Base-by-base conservation (phyloP, 2,888 invertebrate genomes). In the Odontomyia ornata region DNA sequence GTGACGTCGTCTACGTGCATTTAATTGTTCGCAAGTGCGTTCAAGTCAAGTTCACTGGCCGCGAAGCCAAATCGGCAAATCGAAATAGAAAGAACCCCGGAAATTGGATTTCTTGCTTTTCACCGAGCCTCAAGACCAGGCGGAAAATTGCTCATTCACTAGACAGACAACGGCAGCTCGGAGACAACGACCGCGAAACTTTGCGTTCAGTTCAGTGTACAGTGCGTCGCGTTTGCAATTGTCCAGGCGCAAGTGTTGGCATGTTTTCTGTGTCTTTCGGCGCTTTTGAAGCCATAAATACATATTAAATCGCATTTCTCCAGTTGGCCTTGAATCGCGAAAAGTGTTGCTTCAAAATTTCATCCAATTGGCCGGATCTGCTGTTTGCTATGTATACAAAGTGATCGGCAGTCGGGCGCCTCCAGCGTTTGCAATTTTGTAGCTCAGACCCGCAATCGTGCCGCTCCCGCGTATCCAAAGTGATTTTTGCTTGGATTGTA, bases 11-110 rank as follows among this genome's bases (percentile, higher is more conserved):
- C 1, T n/a, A n/a, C 28, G 64, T 36, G 36, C 36, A 36, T 36
- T 36, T 36, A 36, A 36, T 36, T 36, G 9, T 13, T 64, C 28
- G 27, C 64, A 15, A 52, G 52, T 52, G 52, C 52, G 52, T 52
- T 52, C 52, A 52, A 11, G 60, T 60, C 21, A 69, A 47, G 47
- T 47, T 69, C 46, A 47, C 47, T 47, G 47, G 9, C 47, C 69
- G 47, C 23, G 25, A 5, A 1, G n/a, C 13, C 27, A n/a, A 65
- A 65, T 65, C 21, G 36, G 13, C 23, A 27, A 64, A 18, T 18
- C 46, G 69, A 46, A 65, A 65, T 65, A 69, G 69, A n/a, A n/a
- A n/a, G n/a, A 46, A 46, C 13, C 25, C 46, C 69, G 69, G 30
- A 11, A 69, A 46, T 46, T 25, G 25, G 21, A 60, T 18, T 52